A percentile compares a stretch with the other conserved stretches of the same genome.
Conservation (phyloP, 2,888 invertebrate genomes). For the Nomada ferruginata region DNA sequence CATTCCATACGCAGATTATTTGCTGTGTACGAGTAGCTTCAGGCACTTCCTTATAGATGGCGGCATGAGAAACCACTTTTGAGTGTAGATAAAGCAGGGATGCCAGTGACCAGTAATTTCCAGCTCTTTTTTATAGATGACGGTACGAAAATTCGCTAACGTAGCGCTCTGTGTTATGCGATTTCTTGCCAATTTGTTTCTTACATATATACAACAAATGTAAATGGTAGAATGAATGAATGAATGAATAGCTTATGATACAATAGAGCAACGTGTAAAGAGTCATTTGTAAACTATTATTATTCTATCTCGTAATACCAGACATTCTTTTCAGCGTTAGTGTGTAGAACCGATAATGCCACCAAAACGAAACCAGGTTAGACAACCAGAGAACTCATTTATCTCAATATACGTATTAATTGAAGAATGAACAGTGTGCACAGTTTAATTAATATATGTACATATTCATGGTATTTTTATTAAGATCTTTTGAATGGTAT, state of each 20-base stretch:
- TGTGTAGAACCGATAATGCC: constrained; percentile 67
- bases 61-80: no score
- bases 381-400: constrained; percentile 22
- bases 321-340: constrained; percentile 36
- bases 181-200: no score
- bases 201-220: no score
- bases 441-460: background rate
- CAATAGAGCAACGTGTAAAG: background rate
- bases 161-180: no score
- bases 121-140: no score
- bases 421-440: background rate
- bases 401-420: background rate
- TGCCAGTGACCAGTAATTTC: no score
- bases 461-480: background rate
- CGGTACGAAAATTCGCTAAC: no score
- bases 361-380: constrained; percentile 77
- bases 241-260: background rate
- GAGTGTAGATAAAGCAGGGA: no score
- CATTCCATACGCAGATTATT: no score
- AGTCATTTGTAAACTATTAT: background rate
- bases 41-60: no score
- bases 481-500: constrained; percentile 14
- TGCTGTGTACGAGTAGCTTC: no score
- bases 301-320: constrained; percentile 13
- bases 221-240: background rate